Evolutionary conservation across 1,140 invertebrate species (phyloP).

Genomic region (Pogonus chalceus): DNA sequence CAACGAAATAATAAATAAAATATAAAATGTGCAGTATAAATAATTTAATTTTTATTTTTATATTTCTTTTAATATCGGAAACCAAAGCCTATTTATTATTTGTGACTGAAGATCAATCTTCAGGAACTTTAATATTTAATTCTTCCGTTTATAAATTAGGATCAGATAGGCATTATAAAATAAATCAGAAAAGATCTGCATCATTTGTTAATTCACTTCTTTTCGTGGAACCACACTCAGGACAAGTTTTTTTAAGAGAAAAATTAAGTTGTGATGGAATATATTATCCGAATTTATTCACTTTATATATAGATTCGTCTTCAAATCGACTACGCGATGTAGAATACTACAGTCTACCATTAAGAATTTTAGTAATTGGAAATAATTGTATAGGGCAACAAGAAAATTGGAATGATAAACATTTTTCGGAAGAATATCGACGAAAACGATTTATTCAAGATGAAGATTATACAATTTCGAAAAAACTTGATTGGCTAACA

Average conservation of each 20-base stretch:
- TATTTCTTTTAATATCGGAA: not conserved
- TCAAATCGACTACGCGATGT: slow-evolving; percentile 65
- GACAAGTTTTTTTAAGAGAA: slow-evolving; percentile 62
- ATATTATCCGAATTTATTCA: slow-evolving; percentile 73
- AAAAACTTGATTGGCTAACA: no score
- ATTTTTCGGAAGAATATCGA: slow-evolving; percentile 39
- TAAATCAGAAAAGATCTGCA: slow-evolving; percentile 66
- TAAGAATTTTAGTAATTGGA: slow-evolving; percentile 68
- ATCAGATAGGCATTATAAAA: slow-evolving; percentile 59
- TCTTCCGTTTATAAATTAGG: slow-evolving; percentile 67
- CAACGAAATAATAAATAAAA: not conserved
- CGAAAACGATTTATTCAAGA: slow-evolving; percentile 23
- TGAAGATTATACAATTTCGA: no score
- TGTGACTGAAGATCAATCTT: slow-evolving; percentile 52
- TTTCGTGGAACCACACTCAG: slow-evolving; percentile 60
- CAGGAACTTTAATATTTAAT: slow-evolving; percentile 65
- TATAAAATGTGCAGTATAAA: not conserved
- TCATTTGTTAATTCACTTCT: slow-evolving; percentile 70
- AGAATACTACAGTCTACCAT: slow-evolving; percentile 72
- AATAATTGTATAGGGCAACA: slow-evolving; percentile 53
- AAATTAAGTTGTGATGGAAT: slow-evolving; percentile 67
- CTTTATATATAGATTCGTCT: slow-evolving; percentile 75
- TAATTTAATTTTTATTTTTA: not conserved
- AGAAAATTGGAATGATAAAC: slow-evolving; percentile 39
- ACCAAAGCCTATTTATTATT: slow-evolving; percentile 52